Conservation (phyloP, 2,888 invertebrate species). For the Ochropleura plecta region DNA sequence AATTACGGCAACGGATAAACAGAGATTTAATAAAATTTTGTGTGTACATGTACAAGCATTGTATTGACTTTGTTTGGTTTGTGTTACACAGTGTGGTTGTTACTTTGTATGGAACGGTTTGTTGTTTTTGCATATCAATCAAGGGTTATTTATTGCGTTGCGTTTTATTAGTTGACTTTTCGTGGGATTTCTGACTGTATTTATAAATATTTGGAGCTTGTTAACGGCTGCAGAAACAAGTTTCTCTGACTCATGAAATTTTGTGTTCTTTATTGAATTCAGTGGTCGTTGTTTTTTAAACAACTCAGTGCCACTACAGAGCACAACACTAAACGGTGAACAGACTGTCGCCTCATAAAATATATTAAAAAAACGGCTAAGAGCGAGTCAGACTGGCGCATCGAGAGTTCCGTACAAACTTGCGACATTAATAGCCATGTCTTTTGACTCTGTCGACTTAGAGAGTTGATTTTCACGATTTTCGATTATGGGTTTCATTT, state of each 20-base stretch:
- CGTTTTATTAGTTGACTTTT: constrained; percentile 45
- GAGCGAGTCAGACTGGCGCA: too few relatives aligned
- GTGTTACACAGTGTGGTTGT: constrained; percentile 38
- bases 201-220: constrained; percentile 51
- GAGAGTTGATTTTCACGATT: too few relatives aligned
- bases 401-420: too few relatives aligned
- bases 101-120: constrained; percentile 48
- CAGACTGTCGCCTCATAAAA: background rate
- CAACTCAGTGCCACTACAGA: background rate
- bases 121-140: constrained; percentile 57
- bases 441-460: too few relatives aligned
- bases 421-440: too few relatives aligned
- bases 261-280: background rate
- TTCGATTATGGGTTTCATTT: too few relatives aligned
- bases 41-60: constrained; percentile 56
- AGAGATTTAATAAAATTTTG: constrained; percentile 71
- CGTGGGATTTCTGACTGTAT: constrained; percentile 37
- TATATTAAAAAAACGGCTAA: background rate
- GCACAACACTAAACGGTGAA: background rate
- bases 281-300: background rate
- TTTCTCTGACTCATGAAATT: constrained; percentile 7
- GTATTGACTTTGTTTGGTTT: constrained; percentile 62
- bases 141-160: constrained; percentile 33
- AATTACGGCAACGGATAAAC: constrained; percentile 80
- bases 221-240: constrained; percentile 31